These are phyloP conservation scores for human DNA, from an alignment of 2,113 vertebrate genomes.

Conservation along the genomic window GRCh38 chr14:23530501-23531000, in stretches of 20 bases:
- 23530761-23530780: slow-evolving; percentile 80
- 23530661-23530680: slow-evolving; percentile 83
- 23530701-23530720: slow-evolving; percentile 83
- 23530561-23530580: not conserved
- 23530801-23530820: slow-evolving; percentile 68
- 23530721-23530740: slow-evolving; percentile 86
- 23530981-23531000: slow-evolving; percentile 28
- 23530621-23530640: slow-evolving; percentile 77
- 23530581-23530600: not conserved
- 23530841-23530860: not conserved
- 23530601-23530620: slow-evolving; percentile 56
- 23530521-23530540: not conserved
- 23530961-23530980: slow-evolving; percentile 30
- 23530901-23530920: slow-evolving; percentile 40
- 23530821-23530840: slow-evolving; percentile 54
- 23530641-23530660: slow-evolving; percentile 82
- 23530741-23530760: slow-evolving; percentile 81
- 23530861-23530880: not conserved
- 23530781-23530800: slow-evolving; percentile 82
- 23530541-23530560: not conserved
- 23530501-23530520: slow-evolving; percentile 5
- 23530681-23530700: slow-evolving; percentile 87
- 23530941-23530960: slow-evolving; percentile 6
- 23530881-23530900: slow-evolving; percentile 40
- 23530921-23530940: not conserved